Percentiles rank a stretch among this genome's conserved stretches.
Evolutionary conservation across 2,888 invertebrate species (phyloP).

Genomic region (Lochmaea capreae): DNA sequence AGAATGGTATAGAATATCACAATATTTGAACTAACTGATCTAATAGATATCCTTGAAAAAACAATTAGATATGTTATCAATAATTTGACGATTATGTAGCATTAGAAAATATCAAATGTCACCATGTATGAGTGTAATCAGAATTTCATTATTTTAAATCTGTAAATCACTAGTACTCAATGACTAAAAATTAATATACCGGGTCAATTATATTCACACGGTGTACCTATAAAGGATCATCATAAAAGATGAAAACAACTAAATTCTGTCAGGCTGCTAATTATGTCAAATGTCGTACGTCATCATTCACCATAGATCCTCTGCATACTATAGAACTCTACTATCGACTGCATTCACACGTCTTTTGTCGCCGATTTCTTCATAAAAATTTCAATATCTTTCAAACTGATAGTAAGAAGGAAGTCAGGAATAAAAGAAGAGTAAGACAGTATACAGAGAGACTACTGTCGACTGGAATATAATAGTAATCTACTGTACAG

Average conservation of each 20-base stretch:
- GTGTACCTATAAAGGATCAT: neutral
- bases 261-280: neutral
- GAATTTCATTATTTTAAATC: too few relatives aligned
- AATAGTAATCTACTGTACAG: too few relatives aligned
- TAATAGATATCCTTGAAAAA: slow-evolving; percentile 15
- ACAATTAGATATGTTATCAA: slow-evolving; percentile 11
- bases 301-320: neutral
- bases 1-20: neutral
- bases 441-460: too few relatives aligned
- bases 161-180: neutral
- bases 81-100: neutral
- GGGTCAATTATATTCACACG: neutral
- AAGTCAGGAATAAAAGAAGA: too few relatives aligned
- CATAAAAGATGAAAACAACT: neutral
- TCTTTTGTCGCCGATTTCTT: too few relatives aligned
- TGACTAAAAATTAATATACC: neutral
- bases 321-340: too few relatives aligned
- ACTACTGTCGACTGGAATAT: too few relatives aligned
- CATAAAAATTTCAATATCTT: too few relatives aligned
- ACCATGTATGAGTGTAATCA: neutral
- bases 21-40: neutral
- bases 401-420: too few relatives aligned
- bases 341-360: too few relatives aligned
- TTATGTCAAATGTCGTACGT: neutral
- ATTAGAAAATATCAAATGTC: neutral